phyloP scores from a whole-genome alignment of 2,797 vertebrate genomes.

The Mormyrus proboscirostris region DNA sequence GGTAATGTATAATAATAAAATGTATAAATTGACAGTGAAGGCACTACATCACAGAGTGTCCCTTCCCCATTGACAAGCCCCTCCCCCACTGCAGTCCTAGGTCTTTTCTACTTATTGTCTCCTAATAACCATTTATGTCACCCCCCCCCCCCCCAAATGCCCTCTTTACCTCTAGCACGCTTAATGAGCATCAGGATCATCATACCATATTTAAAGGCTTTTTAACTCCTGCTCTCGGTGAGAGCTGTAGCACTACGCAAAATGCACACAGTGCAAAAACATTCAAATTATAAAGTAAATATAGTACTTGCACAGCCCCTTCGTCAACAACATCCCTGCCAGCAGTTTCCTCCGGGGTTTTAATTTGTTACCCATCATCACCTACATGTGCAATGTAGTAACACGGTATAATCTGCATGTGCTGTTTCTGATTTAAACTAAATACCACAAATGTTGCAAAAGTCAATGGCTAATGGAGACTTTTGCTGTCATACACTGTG shows the following conservation, averaged over 20 bases:
- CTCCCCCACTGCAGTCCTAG: neutral
- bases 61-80: neutral
- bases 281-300: neutral
- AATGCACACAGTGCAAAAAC: neutral
- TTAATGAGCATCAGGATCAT: neutral
- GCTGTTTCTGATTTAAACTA: neutral
- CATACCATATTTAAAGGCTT: neutral
- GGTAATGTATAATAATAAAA: neutral
- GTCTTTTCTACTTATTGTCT: neutral
- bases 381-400: neutral
- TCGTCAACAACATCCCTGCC: neutral
- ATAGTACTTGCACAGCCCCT: neutral
- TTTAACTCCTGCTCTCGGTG: neutral
- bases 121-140: neutral
- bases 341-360: neutral
- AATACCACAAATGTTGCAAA: neutral
- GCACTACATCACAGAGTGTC: neutral
- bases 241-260: neutral
- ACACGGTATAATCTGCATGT: neutral
- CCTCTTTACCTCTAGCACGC: neutral
- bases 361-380: neutral
- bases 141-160: neutral
- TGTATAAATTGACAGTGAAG: neutral
- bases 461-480: neutral
- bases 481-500: neutral